Percentiles rank a stretch among this genome's conserved stretches.
phyloP scores from a whole-genome alignment of 2,797 vertebrate species.

The Platyrinchus mystaceus region DNA sequence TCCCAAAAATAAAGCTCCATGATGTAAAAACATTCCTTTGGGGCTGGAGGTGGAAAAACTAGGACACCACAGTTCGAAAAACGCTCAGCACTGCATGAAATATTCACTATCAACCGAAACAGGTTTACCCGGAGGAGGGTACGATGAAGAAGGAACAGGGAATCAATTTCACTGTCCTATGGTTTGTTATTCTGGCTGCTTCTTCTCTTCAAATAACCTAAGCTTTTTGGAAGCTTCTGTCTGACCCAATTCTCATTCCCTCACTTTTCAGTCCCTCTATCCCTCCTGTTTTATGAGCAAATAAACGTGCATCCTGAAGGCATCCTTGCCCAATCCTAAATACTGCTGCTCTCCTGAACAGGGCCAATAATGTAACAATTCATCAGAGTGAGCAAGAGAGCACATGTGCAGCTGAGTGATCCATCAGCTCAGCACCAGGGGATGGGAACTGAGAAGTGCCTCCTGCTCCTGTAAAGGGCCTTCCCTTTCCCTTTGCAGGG shows the following conservation, averaged over 20 bases:
- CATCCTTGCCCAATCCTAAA: constrained; percentile 7
- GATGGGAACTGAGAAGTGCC: background rate
- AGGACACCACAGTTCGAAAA: constrained; percentile 65
- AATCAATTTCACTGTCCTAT: constrained; percentile 62
- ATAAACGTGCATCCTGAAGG: background rate
- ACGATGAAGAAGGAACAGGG: background rate
- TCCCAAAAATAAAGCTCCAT: constrained; percentile 61
- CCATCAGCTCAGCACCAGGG: background rate
- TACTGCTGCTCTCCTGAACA: background rate
- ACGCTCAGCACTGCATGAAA: constrained; percentile 67
- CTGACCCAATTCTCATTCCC: constrained; percentile 44
- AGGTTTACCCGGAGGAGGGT: constrained; percentile 67
- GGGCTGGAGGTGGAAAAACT: constrained; percentile 69
- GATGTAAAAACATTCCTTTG: constrained; percentile 71
- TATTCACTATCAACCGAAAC: constrained; percentile 69
- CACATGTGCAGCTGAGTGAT: background rate
- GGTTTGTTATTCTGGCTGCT: constrained; percentile 33
- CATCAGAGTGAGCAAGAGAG: background rate
- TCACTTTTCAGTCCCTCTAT: background rate
- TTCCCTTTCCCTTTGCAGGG: background rate
- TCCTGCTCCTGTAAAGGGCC: background rate
- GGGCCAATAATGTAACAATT: background rate
- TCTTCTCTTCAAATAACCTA: constrained; percentile 28
- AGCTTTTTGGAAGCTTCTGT: constrained; percentile 32
- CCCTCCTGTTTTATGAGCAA: background rate